Evolutionary conservation across 2,888 invertebrate species (phyloP), one percentile per base, ranked within the genome.

Genomic region (Drosophila borealis): DNA sequence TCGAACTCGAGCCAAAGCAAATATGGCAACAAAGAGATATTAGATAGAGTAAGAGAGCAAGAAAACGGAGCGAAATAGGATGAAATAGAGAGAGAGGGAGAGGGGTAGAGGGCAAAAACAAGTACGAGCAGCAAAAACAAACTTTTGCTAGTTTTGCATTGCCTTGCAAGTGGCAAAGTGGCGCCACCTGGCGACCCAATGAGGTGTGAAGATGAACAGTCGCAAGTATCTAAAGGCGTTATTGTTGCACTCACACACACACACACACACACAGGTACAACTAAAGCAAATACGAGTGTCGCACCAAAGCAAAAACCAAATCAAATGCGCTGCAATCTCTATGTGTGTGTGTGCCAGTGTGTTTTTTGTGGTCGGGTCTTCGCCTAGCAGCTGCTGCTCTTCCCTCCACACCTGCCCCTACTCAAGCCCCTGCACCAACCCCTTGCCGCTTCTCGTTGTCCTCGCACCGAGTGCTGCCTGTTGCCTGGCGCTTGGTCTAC

Each of bases 121-220:
- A 29, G 8, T 29, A 29, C 8, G 25, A 48, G 46, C 5, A 39
- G 37, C 4, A 53, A 67, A 79, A 67, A 63, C 53, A 64, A 77
- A 67, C 51, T 79, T 70, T 60, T 34, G 48, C 51, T 59, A 34
- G 34, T 25, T 44, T 67, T 33, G 46, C 21, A 14, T 11, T 63
- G 54, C 51, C 55, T 59, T 39, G 51, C 57, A 79, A 69, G 70
- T 76, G 60, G 50, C 63, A 76, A 70, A 70, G 77, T 79, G 70
- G 71, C 69, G 75, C 76, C 75, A 81, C 81, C 87, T 84, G 84
- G 69, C 75, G 68, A 55, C 54, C 80, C 83, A 84, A 84, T 84
- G 83, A 88, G 83, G 83, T 88, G 83, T 84, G 88, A 84, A 84
- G 88, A 88, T 84, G 83, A 84, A 88, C 83, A 82, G 83, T 84